Evolutionary conservation across 2,113 vertebrate species (phyloP).

Genomic region (Pao palembangensis): DNA sequence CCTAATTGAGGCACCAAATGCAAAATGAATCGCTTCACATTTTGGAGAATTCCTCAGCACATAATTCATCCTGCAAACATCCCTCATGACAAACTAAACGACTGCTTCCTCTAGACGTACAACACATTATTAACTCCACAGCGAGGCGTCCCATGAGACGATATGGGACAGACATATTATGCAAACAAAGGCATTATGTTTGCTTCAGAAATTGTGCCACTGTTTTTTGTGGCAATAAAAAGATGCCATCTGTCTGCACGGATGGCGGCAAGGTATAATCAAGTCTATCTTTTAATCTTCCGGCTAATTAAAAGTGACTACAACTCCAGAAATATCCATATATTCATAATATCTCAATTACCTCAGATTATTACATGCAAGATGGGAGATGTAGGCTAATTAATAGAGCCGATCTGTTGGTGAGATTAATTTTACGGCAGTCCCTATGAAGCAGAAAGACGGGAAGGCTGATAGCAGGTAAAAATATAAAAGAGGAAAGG

Average conservation of each 20-base stretch:
- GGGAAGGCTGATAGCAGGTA: slow-evolving; percentile 38
- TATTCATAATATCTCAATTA: slow-evolving; percentile 65
- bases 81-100: slow-evolving; percentile 14
- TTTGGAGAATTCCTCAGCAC: background rate
- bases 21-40: background rate
- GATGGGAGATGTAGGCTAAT: slow-evolving; percentile 62
- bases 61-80: slow-evolving; percentile 22
- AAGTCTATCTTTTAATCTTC: slow-evolving; percentile 46
- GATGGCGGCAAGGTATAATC: slow-evolving; percentile 20
- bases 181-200: slow-evolving; percentile 29
- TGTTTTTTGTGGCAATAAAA: slow-evolving; percentile 17
- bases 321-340: slow-evolving; percentile 50
- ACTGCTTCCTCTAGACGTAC: slow-evolving; percentile 27
- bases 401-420: slow-evolving; percentile 66
- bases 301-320: slow-evolving; percentile 61
- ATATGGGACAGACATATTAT: slow-evolving; percentile 26
- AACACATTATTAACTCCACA: slow-evolving; percentile 23
- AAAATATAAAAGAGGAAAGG: slow-evolving; percentile 33
- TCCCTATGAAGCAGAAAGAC: slow-evolving; percentile 45
- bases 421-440: slow-evolving; percentile 60
- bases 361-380: slow-evolving; percentile 61
- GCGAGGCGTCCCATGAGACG: slow-evolving; percentile 11
- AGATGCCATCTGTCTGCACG: slow-evolving; percentile 22
- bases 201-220: slow-evolving; percentile 14
- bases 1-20: background rate